These are phyloP conservation scores for Glomeris marginata DNA, from an alignment of 2,888 invertebrate species.

Conservation along the genomic window DNA sequence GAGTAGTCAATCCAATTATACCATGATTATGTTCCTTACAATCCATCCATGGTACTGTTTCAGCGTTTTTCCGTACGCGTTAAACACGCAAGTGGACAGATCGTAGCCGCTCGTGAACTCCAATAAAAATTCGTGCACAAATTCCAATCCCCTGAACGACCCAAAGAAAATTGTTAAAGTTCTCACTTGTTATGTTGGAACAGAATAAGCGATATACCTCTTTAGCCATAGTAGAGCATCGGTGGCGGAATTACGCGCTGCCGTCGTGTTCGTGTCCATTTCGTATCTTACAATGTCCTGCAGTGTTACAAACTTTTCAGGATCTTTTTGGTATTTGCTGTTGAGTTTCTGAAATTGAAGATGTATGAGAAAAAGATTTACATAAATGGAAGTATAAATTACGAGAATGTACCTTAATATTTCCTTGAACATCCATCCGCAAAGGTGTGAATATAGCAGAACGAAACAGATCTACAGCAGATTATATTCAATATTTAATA, in stretches of 20 bases:
- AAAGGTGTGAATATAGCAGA: constrained; percentile 11
- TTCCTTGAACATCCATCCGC: constrained; percentile 9
- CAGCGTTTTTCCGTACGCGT: constrained; percentile 27
- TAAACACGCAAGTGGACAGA: constrained; percentile 23
- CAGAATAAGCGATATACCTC: no score
- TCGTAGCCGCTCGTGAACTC: constrained; percentile 24
- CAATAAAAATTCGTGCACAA: constrained; percentile 26
- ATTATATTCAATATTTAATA: no score
- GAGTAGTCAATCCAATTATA: constrained; percentile 20
- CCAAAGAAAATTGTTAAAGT: not conserved
- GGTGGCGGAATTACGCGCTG: constrained; percentile 26
- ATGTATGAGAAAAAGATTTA: not conserved
- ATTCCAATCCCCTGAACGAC: constrained; percentile 25
- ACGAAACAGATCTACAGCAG: constrained; percentile 10
- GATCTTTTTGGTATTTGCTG: constrained; percentile 26
- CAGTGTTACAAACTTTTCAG: constrained; percentile 24
- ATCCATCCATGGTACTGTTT: constrained; percentile 31
- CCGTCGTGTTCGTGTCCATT: constrained; percentile 23
- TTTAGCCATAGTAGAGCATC: constrained; percentile 30
- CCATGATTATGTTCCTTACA: constrained; percentile 29
- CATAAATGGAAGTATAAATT: not conserved
- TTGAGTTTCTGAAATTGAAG: constrained; percentile 27
- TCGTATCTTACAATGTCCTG: constrained; percentile 27
- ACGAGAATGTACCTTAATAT: constrained; percentile 2
- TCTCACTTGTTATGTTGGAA: no score